Base-by-base conservation (phyloP, 1,140 invertebrate species). In the Papilio helenus region DNA sequence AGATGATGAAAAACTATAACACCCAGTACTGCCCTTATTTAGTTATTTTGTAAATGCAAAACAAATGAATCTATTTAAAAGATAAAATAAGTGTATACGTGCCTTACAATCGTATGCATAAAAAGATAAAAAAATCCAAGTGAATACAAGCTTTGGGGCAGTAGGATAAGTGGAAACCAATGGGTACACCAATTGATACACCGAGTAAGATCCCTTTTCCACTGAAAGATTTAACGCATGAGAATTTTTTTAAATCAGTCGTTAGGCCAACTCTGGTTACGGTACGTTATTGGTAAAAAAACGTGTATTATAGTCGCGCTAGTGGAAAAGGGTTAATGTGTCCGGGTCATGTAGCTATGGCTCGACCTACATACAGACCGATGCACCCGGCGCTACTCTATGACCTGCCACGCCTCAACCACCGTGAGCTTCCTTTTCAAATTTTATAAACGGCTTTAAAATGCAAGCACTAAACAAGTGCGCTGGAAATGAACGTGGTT, bases 281-380 rank as follows among this genome's bases (percentile, higher is more conserved):
- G 10, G 44, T 46, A 46, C 34, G 12, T 46, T 46, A 1, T 7
- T 12, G 10, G 14, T 18, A 55, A 5, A 1, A 55, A 51, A 8
- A 18, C 18, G n/a, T 18, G n/a, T n/a, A 9, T 20, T 20, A 0
- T 55, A 18, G 51, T 55, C 18, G 51, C 8, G 51, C 8, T 20
- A 20, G 51, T 55, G 51, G 51, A 55, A 20, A 55, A n/a, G 51
- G n/a, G 51, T 20, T 20, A 55, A 18, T n/a, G 18, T 55, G 51
- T 55, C 4, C 61, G 61, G 61, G 61, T 68, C 61, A 68, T 68
- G 61, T 29, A 18, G 61, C 61, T 26, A 68, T 68, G 14, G 61
- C 61, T 68, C 71, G 72, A 49, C 72, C 72, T 74, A 74, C 72
- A 74, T 74, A 20, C 42, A n/a, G 72, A 74, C n/a, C 44, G 44